Evolutionary conservation across 2,797 vertebrate genomes (phyloP), one percentile per base, ranked within the genome.

Genomic region (Anguilla megastoma): DNA sequence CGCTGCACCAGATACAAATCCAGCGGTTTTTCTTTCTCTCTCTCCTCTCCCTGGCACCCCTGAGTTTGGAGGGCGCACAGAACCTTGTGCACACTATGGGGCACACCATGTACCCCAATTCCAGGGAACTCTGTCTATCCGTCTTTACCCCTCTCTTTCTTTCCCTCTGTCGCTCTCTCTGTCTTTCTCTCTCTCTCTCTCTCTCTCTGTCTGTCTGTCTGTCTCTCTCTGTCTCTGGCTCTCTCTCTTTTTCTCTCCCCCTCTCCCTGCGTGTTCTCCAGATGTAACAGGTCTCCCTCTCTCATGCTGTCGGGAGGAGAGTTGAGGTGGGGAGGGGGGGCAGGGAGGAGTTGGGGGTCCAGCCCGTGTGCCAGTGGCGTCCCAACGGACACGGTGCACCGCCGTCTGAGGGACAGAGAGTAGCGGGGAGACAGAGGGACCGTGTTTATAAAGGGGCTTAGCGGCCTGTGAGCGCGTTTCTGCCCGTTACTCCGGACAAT

Each of bases 381-480:
- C 50, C 7, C 88, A 84, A 90, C 87, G 82, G 58, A 88, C 60
- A 24, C 85, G 84, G 14, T 9, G 58, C 69, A 7, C 14, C 45
- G 56, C 1, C 21, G 10, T 30, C 10, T 85, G 18, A 24, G 24
- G 27, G 16, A 21, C 41, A n/a, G 48, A 3, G 82, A 90, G 79
- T 88, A 91, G 74, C 89, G 89, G 91, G 93, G 93, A 91, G 89
- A 89, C 91, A 87, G 45, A 90, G 85, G 6, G 10, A 2, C 0
- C 18, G 10, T 76, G 50, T 76, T 71, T 58, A 45, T 85, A 41
- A 48, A 85, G 48, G 18, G 91, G 88, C 86, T 91, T 69, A 89
- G 89, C 89, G 91, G 88, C 90, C 90, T 91, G 90, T 93, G 90
- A 92, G 90, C 87, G 89, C 89, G 90, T 92, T 93, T 89, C 2